Evolutionary conservation across 1,140 invertebrate species (phyloP).

Genomic region (Macrobrachium nipponense): DNA sequence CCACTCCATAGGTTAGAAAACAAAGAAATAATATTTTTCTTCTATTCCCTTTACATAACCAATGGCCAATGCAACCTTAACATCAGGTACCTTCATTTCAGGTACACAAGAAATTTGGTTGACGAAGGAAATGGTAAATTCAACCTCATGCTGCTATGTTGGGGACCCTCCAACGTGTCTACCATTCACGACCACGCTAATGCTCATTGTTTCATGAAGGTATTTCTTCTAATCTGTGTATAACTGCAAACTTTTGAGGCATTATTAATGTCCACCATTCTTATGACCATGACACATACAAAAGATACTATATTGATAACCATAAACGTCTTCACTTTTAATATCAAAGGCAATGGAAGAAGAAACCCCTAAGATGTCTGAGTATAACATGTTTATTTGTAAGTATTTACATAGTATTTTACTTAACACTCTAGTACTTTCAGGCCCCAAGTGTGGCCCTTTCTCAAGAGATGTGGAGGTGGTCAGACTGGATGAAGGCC

Average conservation of each 20-base stretch:
- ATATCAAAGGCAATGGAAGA: no score
- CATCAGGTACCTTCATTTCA: slow-evolving; percentile 67
- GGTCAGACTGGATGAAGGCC: no score
- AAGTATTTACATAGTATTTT: no score
- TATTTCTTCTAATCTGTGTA: slow-evolving; percentile 65
- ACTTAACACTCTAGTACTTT: no score
- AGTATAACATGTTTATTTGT: no score
- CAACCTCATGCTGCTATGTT: slow-evolving; percentile 97
- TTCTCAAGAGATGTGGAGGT: no score
- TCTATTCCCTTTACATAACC: neutral
- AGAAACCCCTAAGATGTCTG: no score
- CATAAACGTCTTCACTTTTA: no score
- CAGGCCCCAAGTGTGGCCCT: no score
- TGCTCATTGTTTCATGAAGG: slow-evolving; percentile 98
- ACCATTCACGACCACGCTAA: slow-evolving; percentile 97
- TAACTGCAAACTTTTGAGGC: no score
- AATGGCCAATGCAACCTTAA: neutral
- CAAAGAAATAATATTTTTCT: neutral
- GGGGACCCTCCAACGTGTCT: slow-evolving; percentile 94
- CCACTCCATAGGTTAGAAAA: no score
- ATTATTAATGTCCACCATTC: neutral
- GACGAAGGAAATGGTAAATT: slow-evolving; percentile 97
- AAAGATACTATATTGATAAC: no score
- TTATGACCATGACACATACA: neutral
- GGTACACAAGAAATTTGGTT: slow-evolving; percentile 94